Evolutionary conservation across 2,113 vertebrate genomes (phyloP).

Genomic region (Cynoglossus semilaevis): DNA sequence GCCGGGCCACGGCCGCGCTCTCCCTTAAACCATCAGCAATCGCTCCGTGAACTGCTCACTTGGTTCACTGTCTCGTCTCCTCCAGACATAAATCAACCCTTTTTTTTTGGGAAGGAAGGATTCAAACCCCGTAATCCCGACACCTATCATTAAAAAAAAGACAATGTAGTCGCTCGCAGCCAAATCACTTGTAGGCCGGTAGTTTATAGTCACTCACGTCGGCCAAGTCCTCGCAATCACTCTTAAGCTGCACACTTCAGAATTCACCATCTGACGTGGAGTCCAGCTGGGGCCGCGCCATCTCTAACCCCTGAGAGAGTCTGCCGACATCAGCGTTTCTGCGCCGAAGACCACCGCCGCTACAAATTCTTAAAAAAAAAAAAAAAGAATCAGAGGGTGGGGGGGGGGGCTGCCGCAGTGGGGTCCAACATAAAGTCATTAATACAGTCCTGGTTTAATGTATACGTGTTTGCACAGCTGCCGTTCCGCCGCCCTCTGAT

Average conservation of each 20-base stretch:
- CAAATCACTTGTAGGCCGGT: constrained; percentile 54
- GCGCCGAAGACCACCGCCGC: constrained; percentile 56
- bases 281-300: constrained; percentile 60
- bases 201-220: constrained; percentile 42
- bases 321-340: constrained; percentile 64
- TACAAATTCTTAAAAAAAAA: constrained; percentile 54
- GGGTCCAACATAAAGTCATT: constrained; percentile 69
- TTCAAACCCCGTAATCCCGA: constrained; percentile 53
- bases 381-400: no score
- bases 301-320: constrained; percentile 49
- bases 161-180: constrained; percentile 55
- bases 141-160: constrained; percentile 59
- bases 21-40: constrained; percentile 60
- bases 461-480: constrained; percentile 74
- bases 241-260: constrained; percentile 51
- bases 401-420: constrained; percentile 29
- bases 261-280: constrained; percentile 47
- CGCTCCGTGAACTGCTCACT: constrained; percentile 51
- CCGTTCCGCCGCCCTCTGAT: constrained; percentile 55
- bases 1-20: constrained; percentile 49
- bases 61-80: constrained; percentile 37
- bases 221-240: constrained; percentile 53
- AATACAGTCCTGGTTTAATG: constrained; percentile 57
- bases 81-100: constrained; percentile 51
- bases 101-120: constrained; percentile 21